A percentile compares a stretch with the other conserved stretches of the same genome.
phyloP scores from a whole-genome alignment of 2,888 invertebrate species.

The Hydropsyche betteni region DNA sequence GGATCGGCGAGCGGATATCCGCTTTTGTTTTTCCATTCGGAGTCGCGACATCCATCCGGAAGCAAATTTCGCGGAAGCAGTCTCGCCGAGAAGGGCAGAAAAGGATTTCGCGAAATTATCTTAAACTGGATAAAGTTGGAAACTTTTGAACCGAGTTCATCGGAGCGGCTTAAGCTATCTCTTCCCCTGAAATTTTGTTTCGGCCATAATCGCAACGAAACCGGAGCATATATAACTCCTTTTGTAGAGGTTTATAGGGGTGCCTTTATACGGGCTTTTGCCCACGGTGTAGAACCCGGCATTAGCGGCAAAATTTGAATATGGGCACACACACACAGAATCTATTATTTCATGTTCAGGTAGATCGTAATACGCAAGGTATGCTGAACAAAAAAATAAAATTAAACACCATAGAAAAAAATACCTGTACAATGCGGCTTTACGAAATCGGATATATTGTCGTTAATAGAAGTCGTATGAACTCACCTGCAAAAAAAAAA shows the following conservation, averaged over 20 bases:
- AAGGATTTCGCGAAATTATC: constrained; percentile 47
- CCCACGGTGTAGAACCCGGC: background rate
- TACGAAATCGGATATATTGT: no score
- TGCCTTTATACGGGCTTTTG: constrained; percentile 25
- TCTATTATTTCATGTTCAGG: no score
- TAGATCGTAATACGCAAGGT: no score
- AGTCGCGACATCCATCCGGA: constrained; percentile 18
- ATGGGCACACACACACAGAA: background rate
- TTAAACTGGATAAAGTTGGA: constrained; percentile 44
- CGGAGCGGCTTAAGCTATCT: constrained; percentile 50
- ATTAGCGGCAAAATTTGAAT: constrained; percentile 22
- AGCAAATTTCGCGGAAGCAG: constrained; percentile 34
- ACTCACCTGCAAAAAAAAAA: constrained; percentile 20
- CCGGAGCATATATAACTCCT: constrained; percentile 32
- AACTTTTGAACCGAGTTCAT: constrained; percentile 46
- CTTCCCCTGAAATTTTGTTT: constrained; percentile 46
- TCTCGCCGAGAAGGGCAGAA: constrained; percentile 22
- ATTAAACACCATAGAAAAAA: no score
- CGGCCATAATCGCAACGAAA: constrained; percentile 46
- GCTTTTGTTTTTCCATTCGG: constrained; percentile 30
- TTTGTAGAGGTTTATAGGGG: constrained; percentile 29
- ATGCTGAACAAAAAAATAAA: no score
- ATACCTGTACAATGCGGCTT: no score
- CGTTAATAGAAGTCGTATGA: no score
- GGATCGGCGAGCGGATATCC: background rate